Evolutionary conservation across 1,140 invertebrate species (phyloP), one percentile per base, ranked within the genome.

Genomic region (Brachionus paranguensis): DNA sequence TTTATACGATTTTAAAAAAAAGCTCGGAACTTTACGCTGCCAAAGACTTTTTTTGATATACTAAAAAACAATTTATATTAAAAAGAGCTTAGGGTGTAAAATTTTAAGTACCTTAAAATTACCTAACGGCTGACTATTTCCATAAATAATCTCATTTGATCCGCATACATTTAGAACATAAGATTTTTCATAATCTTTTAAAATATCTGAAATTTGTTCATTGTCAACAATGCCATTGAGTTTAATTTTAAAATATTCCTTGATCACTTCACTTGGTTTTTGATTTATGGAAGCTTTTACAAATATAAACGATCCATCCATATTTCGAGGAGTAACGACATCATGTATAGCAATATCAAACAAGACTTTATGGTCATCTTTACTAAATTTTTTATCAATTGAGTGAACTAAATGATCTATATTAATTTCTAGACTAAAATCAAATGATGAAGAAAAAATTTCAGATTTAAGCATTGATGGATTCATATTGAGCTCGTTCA

Each of bases 1-100:
- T 53, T 91, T 88, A 70, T 89, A 90, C 0, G 89, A 88, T 85
- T 91, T 87, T 37, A 92, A 85, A 89, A 91, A 90, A 47, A 92
- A 86, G 84, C 91, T 89, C 20, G 91, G 91, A 24, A 72, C 14
- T 72, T 43, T 37, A 1, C 43, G 5, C 43, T 8, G 68, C 68
- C 68, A 72, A 3, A 72, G 8, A 43, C 68, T 47, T 43, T 72
- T 72, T 72, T 72, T 72, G 3, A 72, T 72, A 20, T 72, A 72
- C 68, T 72, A 1, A 24, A 24, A 24, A 24, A 24, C 0, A 24
- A 24, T 24, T 24, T 24, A 24, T 24, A 24, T 1, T 24, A 1
- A 24, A 24, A 24, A 24, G 1, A 24, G 24, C 24, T 24, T 1
- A 24, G 24, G 24, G 1, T 24, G 1, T 24, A 24, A 24, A 24